Base-by-base conservation (phyloP, 2,888 invertebrate genomes). In the Mechanitis mazaeus region DNA sequence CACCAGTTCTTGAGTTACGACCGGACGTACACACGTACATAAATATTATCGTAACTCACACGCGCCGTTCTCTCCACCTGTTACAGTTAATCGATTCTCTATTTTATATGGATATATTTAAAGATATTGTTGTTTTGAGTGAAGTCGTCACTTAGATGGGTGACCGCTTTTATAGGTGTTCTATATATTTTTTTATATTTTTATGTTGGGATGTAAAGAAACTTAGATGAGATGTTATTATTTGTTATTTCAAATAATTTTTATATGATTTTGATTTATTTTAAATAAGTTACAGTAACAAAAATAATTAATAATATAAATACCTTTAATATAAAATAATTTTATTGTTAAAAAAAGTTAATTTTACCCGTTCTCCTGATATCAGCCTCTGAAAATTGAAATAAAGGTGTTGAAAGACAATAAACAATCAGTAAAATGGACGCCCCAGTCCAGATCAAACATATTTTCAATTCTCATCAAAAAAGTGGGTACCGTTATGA, bases 401-500 rank as follows among this genome's bases (percentile, higher is more conserved):
- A 50, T 50, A 50, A 50, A 31, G 31, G 50, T 31, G 50, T 50
- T 31, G 7, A 31, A 45, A 59, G 20, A 54, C n/a, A 45, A n/a
- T 56, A 33, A 56, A 53, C 81, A 81, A 80, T 81, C 77, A 80
- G 74, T 74, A 75, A 69, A 71, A 76, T 73, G 74, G 61, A 63
- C 67, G 67, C 72, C 61, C 64, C 67, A 46, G 59, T 59, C 74
- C 82, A 83, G 79, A 84, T 83, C 84, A 84, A 84, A 84, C 85
- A 85, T 80, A 82, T 87, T 87, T 87, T 87, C 87, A 85, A 87
- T 88, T 87, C 85, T 85, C 87, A 88, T 88, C 88, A 88, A 85
- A 88, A 84, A 87, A 83, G 83, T 80, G 82, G 81, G 66, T 59
- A 83, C 69, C 83, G 84, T 83, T 87, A 85, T 85, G 88, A 85